phyloP scores from a whole-genome alignment of 2,113 vertebrate genomes.

The Hypocryptadius cinnamomeus region DNA sequence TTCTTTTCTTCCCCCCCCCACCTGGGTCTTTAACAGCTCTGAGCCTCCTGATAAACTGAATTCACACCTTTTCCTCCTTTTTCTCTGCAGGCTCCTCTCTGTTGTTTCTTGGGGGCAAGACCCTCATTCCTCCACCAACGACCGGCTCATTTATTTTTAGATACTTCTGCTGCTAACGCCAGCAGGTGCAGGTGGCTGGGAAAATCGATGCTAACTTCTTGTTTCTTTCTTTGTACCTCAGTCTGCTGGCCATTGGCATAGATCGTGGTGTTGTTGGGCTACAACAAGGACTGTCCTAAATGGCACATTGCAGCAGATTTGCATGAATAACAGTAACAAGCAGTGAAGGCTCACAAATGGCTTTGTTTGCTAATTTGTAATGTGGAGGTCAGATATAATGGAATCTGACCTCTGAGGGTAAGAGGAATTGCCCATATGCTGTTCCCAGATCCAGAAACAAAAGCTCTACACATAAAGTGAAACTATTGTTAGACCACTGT shows the following conservation, averaged over 20 bases:
- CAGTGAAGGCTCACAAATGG: constrained; percentile 36
- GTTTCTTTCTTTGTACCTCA: not conserved
- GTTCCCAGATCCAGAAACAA: constrained; percentile 60
- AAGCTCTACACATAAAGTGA: constrained; percentile 32
- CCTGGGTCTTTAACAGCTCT: not conserved
- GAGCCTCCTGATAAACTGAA: not conserved
- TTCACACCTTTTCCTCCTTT: not conserved
- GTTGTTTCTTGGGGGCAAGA: not conserved
- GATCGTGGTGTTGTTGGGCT: not conserved
- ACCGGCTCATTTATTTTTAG: not conserved
- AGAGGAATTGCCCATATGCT: constrained; percentile 53
- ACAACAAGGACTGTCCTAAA: constrained; percentile 11
- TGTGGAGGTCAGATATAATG: constrained; percentile 46
- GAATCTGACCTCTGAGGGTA: constrained; percentile 59
- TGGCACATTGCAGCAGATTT: constrained; percentile 9
- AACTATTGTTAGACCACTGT: constrained; percentile 39
- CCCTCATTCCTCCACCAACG: not conserved
- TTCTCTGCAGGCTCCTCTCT: not conserved
- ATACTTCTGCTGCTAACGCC: not conserved
- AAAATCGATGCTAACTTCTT: not conserved
- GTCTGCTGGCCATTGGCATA: not conserved
- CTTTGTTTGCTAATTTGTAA: constrained; percentile 58
- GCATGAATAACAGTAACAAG: constrained; percentile 32
- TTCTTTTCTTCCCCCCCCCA: accelerated
- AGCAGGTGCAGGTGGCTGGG: not conserved